These are phyloP conservation scores for Colletes latitarsis DNA, from an alignment of 1,140 invertebrate genomes.

Conservation along the genomic window DNA sequence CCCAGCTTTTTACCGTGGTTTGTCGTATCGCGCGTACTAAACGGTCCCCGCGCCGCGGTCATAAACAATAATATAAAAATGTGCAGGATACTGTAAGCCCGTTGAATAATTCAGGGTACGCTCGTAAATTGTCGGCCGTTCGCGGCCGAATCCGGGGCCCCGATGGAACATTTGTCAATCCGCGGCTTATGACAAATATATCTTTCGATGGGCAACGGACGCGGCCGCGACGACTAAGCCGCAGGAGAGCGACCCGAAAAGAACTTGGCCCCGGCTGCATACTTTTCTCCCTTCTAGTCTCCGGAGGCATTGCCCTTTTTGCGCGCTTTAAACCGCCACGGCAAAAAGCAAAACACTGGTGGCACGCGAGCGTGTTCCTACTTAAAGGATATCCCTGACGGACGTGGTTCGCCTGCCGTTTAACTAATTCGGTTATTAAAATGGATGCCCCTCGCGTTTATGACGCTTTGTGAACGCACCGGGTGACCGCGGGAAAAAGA, in stretches of 20 bases:
- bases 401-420: slow-evolving; percentile 33
- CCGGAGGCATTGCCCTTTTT: slow-evolving; percentile 56
- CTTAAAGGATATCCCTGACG: slow-evolving; percentile 32
- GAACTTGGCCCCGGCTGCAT: slow-evolving; percentile 36
- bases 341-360: slow-evolving; percentile 52
- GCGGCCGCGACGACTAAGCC: slow-evolving; percentile 15
- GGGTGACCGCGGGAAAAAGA: slow-evolving; percentile 18
- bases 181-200: slow-evolving; percentile 51
- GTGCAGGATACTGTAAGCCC: slow-evolving; percentile 47
- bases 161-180: slow-evolving; percentile 50
- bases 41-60: background rate
- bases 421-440: slow-evolving; percentile 70
- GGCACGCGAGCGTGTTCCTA: slow-evolving; percentile 58
- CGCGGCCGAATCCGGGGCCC: slow-evolving; percentile 19
- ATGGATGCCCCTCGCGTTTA: slow-evolving; percentile 57
- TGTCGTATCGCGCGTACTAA: slow-evolving; percentile 24
- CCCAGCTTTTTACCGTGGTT: background rate
- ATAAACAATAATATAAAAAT: slow-evolving; percentile 55
- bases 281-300: slow-evolving; percentile 38
- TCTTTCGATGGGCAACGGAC: slow-evolving; percentile 40
- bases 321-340: slow-evolving; percentile 36
- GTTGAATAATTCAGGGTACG: slow-evolving; percentile 48
- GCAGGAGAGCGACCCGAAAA: slow-evolving; percentile 41
- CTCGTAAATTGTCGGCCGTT: slow-evolving; percentile 46
- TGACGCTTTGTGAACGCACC: slow-evolving; percentile 51